Percentiles rank a stretch among this genome's conserved stretches.
phyloP scores from a whole-genome alignment of 2,113 vertebrate genomes.

The Irena cyanogastra region DNA sequence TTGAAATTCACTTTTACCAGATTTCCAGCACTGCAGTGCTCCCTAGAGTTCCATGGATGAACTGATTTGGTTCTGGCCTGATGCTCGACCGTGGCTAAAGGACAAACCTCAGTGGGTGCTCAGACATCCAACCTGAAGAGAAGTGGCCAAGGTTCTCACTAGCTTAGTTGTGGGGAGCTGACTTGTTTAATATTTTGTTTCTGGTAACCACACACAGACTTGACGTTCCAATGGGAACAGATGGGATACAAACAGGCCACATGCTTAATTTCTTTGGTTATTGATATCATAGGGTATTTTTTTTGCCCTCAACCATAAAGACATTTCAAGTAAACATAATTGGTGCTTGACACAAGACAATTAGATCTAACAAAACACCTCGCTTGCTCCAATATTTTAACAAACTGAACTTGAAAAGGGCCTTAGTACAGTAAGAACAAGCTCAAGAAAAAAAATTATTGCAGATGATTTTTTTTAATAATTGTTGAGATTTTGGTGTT shows the following conservation, averaged over 20 bases:
- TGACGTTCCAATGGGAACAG: neutral
- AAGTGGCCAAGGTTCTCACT: neutral
- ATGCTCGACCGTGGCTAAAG: neutral
- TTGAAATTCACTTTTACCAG: neutral
- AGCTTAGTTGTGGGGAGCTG: neutral
- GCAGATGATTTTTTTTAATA: neutral
- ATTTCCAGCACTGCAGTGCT: slow-evolving; percentile 7
- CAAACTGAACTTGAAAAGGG: neutral
- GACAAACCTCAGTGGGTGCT: neutral
- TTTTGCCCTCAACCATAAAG: neutral
- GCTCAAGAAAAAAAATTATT: neutral
- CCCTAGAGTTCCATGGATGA: neutral
- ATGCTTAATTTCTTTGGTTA: neutral
- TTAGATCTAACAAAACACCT: neutral
- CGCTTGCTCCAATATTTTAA: neutral
- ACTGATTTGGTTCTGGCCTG: neutral
- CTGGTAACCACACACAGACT: too few species aligned
- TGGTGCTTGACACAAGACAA: neutral
- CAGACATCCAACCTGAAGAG: neutral
- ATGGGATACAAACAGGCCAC: neutral
- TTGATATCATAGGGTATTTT: neutral
- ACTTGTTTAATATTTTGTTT: neutral
- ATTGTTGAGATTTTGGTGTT: neutral
- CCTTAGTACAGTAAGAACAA: neutral
- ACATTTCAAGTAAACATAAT: neutral